phyloP scores from a whole-genome alignment of 2,888 invertebrate genomes.

The Corythucha ciliata region DNA sequence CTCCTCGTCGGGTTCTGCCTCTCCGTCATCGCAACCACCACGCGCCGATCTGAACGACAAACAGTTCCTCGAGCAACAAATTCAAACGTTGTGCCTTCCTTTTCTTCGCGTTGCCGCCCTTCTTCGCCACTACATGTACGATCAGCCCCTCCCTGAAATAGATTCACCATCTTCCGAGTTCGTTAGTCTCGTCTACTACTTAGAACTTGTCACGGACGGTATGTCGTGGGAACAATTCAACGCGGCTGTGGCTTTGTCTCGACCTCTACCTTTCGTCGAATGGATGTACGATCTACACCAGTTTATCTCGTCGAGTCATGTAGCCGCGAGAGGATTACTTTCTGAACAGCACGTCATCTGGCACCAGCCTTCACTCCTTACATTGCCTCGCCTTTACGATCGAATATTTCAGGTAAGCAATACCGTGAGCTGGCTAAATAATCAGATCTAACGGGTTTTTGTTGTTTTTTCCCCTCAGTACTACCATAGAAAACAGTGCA shows the following conservation, averaged over 20 bases:
- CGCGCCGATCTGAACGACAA: conserved; percentile 26
- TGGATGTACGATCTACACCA: conserved; percentile 36
- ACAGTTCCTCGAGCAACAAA: conserved; percentile 34
- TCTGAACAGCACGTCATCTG: conserved; percentile 66
- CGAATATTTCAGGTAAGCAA: conserved; percentile 65
- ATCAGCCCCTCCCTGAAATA: conserved; percentile 62
- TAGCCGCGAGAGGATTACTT: conserved; percentile 58
- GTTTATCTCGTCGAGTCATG: conserved; percentile 45
- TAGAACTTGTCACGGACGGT: conserved; percentile 61
- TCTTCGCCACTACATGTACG: conserved; percentile 72
- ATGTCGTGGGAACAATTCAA: conserved; percentile 51
- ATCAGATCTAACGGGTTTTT: conserved; percentile 1
- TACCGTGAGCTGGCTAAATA: too few relatives aligned
- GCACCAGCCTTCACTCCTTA: conserved; percentile 72
- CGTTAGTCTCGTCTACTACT: conserved; percentile 63
- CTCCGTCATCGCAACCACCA: neutral
- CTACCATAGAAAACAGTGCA: conserved; percentile 83
- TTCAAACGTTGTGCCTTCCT: conserved; percentile 72
- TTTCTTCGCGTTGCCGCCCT: conserved; percentile 76
- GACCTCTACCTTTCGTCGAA: conserved; percentile 41
- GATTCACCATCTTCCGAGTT: conserved; percentile 60
- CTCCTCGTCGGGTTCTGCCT: too few relatives aligned
- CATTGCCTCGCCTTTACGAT: conserved; percentile 84
- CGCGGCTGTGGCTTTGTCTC: conserved; percentile 36
- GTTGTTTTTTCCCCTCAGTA: conserved; percentile 50